Conservation (phyloP, 1,140 invertebrate genomes). For the Drosophila asahinai region DNA sequence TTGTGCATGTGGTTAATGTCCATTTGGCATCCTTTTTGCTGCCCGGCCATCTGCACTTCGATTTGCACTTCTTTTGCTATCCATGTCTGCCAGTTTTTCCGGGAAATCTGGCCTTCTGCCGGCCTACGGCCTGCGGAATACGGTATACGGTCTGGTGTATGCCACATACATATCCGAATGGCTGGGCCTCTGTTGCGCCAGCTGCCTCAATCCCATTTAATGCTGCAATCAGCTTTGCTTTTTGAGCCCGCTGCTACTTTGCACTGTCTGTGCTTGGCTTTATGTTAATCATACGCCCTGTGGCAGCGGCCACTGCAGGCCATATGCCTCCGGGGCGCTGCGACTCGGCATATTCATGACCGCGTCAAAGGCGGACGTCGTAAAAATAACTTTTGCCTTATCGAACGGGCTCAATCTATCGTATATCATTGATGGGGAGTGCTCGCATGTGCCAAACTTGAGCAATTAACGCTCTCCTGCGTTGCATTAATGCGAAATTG, state of each 20-base stretch:
- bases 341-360: slow-evolving; percentile 34
- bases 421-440: slow-evolving; percentile 20
- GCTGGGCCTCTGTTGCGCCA: slow-evolving; percentile 15
- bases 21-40: slow-evolving; percentile 62
- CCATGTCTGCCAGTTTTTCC: slow-evolving; percentile 12
- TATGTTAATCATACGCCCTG: slow-evolving; percentile 75
- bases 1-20: slow-evolving; percentile 71
- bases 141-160: not conserved
- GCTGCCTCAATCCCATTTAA: slow-evolving; percentile 70
- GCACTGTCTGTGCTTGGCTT: slow-evolving; percentile 54
- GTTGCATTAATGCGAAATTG: slow-evolving; percentile 39
- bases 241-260: slow-evolving; percentile 65
- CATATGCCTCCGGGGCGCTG: slow-evolving; percentile 3
- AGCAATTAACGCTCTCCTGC: slow-evolving; percentile 41
- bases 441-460: slow-evolving; percentile 35
- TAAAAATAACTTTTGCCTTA: slow-evolving; percentile 40
- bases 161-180: not conserved
- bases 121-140: slow-evolving; percentile 1
- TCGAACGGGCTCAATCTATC: slow-evolving; percentile 24
- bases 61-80: slow-evolving; percentile 51
- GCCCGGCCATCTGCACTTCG: slow-evolving; percentile 52
- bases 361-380: slow-evolving; percentile 40
- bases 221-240: slow-evolving; percentile 77
- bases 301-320: slow-evolving; percentile 46
- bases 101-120: slow-evolving; percentile 26